Conservation (phyloP, 2,888 invertebrate genomes). For the Brassicogethes aeneus region DNA sequence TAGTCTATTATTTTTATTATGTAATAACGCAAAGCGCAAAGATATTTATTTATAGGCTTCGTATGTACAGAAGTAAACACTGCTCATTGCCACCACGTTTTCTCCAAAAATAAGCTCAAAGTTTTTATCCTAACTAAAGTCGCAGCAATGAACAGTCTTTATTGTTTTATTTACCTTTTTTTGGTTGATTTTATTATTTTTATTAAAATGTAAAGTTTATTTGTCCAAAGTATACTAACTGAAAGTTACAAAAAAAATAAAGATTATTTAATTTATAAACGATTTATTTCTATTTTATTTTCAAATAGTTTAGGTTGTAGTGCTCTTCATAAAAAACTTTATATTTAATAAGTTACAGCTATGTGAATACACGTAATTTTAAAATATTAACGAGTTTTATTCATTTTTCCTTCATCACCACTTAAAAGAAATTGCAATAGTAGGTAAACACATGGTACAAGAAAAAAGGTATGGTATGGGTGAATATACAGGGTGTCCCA, state of each 20-base stretch:
- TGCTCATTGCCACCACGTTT: conserved; percentile 20
- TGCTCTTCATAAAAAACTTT: conserved; percentile 30
- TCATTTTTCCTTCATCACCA: not conserved
- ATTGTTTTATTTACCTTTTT: conserved; percentile 26
- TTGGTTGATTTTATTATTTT: conserved; percentile 32
- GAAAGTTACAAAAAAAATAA: conserved; percentile 22
- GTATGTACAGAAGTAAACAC: conserved; percentile 26
- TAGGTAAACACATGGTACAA: too few species aligned
- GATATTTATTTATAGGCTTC: conserved; percentile 28
- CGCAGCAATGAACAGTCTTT: conserved; percentile 27
- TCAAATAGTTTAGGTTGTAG: conserved; percentile 25
- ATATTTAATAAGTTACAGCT: conserved; percentile 34
- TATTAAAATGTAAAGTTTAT: conserved; percentile 23
- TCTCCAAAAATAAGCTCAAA: conserved; percentile 18
- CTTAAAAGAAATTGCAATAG: too few species aligned
- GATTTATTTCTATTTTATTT: conserved; percentile 21
- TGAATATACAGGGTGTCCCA: too few species aligned
- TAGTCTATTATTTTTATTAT: conserved; percentile 20
- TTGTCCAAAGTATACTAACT: conserved; percentile 35
- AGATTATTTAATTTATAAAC: conserved; percentile 23
- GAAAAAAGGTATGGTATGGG: too few species aligned
- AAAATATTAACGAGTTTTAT: conserved; percentile 12
- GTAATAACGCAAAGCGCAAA: not conserved
- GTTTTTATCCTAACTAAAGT: conserved; percentile 16
- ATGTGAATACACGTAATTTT: conserved; percentile 35